These are phyloP conservation scores for Cenopis cana DNA, from an alignment of 2,888 invertebrate genomes.

Conservation along the genomic window DNA sequence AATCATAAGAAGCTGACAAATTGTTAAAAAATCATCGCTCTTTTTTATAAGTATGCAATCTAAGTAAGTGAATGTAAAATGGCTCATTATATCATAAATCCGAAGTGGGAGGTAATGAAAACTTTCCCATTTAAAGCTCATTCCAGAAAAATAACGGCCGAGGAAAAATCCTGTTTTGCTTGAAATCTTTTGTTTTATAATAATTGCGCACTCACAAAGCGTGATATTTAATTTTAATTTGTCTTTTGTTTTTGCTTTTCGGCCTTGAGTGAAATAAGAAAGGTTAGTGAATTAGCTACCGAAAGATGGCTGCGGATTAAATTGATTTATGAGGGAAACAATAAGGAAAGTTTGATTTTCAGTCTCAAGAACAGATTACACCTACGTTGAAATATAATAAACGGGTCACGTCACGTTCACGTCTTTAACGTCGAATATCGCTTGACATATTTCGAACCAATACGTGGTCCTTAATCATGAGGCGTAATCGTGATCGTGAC, in stretches of 20 bases:
- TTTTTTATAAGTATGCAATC: background rate
- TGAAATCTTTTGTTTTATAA: slow-evolving; percentile 2
- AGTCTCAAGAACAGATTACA: background rate
- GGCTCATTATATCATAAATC: slow-evolving; percentile 5
- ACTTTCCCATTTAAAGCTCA: slow-evolving; percentile 6
- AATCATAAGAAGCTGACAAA: too few species aligned
- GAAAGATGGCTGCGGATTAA: background rate
- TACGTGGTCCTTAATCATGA: too few species aligned
- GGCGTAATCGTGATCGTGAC: too few species aligned
- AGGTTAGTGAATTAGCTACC: background rate
- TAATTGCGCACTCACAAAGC: background rate
- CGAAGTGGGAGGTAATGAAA: slow-evolving; percentile 6
- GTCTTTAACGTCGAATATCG: too few species aligned
- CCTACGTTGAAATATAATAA: too few species aligned
- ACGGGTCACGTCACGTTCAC: too few species aligned
- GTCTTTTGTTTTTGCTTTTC: slow-evolving; percentile 7
- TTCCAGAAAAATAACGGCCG: background rate
- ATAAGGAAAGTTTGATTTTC: background rate
- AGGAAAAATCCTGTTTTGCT: background rate
- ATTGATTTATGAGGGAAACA: background rate
- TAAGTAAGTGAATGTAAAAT: background rate
- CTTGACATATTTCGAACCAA: too few species aligned
- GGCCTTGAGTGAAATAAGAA: background rate
- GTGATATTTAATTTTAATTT: slow-evolving; percentile 2
- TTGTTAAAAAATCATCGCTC: background rate